These are phyloP conservation scores for Lordiphosa fenestrarum DNA, from an alignment of 2,888 invertebrate species.

Conservation along the genomic window DNA sequence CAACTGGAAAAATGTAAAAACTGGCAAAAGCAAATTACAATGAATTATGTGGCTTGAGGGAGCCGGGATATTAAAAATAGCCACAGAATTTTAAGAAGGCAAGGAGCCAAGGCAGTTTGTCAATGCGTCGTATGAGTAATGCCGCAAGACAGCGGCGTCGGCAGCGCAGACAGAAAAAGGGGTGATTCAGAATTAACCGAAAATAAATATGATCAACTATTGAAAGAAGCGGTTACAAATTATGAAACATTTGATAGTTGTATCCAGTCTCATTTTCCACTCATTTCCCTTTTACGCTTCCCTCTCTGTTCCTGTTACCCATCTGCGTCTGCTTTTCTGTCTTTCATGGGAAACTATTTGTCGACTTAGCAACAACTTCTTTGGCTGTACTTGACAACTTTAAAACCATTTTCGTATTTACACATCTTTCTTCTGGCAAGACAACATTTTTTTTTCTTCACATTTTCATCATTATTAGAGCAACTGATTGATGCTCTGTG, in stretches of 20 bases:
- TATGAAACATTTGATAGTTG: no score
- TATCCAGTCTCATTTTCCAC: no score
- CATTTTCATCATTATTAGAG: slow-evolving; percentile 49
- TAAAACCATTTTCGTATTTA: slow-evolving; percentile 11
- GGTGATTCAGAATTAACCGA: no score
- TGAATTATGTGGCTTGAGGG: slow-evolving; percentile 68
- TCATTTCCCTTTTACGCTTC: not conserved
- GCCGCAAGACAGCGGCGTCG: slow-evolving; percentile 15
- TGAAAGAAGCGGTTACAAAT: no score
- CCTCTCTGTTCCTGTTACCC: not conserved
- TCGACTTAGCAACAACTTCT: slow-evolving; percentile 64
- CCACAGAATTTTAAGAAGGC: slow-evolving; percentile 27
- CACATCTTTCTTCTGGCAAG: slow-evolving; percentile 16
- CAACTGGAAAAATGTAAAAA: slow-evolving; percentile 63
- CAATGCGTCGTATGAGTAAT: slow-evolving; percentile 63
- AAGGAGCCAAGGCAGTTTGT: slow-evolving; percentile 21
- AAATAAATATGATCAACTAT: no score
- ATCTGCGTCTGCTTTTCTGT: slow-evolving; percentile 22
- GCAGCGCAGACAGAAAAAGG: not conserved
- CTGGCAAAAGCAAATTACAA: slow-evolving; percentile 62
- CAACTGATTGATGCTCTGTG: slow-evolving; percentile 66
- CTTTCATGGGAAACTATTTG: slow-evolving; percentile 8
- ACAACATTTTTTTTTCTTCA: slow-evolving; percentile 11
- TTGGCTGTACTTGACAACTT: slow-evolving; percentile 61
- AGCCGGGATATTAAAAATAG: slow-evolving; percentile 61